Evolutionary conservation across 1,140 invertebrate species (phyloP), one percentile per base, ranked within the genome.

Genomic region (Cepaea nemoralis): DNA sequence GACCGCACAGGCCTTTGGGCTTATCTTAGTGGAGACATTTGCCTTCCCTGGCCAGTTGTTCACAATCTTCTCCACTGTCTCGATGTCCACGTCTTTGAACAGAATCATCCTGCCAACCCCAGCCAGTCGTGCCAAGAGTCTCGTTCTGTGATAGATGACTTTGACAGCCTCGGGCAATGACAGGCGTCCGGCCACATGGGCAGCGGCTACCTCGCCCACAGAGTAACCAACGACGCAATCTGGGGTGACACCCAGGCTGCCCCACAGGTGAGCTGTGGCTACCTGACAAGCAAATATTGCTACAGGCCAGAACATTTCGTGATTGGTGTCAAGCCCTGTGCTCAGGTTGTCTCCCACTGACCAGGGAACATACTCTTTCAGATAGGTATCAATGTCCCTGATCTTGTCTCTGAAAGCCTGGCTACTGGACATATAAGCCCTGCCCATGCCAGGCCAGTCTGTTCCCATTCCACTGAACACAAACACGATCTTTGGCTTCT

Each of bases 211-310:
- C 67, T 89, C 88, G 1, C 88, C 88, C 1, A 89, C 85, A 0
- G 86, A 88, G 71, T 89, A 87, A 0, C 88, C 88, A 16, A 89
- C 66, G 73, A 89, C 77, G 31, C 59, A 76, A 66, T 84, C 79
- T 27, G 88, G 85, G n/a, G 16, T 42, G 19, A 89, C 82, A 8
- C 87, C 87, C 22, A 73, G 70, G 33, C 70, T 45, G 39, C 81
- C 77, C 87, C 87, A 89, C 19, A 88, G 10, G 24, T 69, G 42
- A 0, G 75, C 79, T 8, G 87, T 67, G 3, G 70, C 88, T 22
- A 89, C 83, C 78, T 89, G 88, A 69, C 84, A 87, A 39, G 86
- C 83, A 84, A 89, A 89, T 50, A 87, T 87, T 14, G 85, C 77
- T 16, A 89, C 27, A 74, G 86, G 88, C 24, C 77, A 77, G 22